Conservation (phyloP, 2,888 invertebrate species). For the Aphidoletes aphidimyza region DNA sequence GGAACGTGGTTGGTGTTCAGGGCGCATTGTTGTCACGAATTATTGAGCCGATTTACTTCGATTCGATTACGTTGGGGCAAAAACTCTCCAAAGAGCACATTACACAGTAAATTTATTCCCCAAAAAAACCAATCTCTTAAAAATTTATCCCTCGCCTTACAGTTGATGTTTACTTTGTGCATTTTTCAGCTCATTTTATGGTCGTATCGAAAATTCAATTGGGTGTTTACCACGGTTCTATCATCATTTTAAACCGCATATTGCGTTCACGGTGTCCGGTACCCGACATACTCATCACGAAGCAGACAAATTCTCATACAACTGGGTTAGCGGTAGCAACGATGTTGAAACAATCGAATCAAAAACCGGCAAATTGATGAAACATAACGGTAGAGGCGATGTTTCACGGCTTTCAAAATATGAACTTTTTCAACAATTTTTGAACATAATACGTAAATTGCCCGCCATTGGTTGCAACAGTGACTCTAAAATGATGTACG, state of each 20-base stretch:
- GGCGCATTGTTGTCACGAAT: slow-evolving; percentile 37
- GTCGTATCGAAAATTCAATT: slow-evolving; percentile 47
- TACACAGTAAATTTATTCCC: background rate
- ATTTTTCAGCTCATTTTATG: slow-evolving; percentile 49
- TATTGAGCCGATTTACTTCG: slow-evolving; percentile 30
- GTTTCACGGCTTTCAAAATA: slow-evolving; percentile 5
- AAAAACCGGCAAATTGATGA: background rate
- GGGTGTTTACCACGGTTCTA: slow-evolving; percentile 44
- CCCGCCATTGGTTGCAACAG: background rate
- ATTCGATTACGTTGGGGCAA: background rate
- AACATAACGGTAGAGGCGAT: background rate
- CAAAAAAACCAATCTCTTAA: background rate
- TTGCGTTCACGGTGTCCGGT: background rate
- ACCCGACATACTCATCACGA: background rate
- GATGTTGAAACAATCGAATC: slow-evolving; percentile 27
- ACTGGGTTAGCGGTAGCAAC: background rate
- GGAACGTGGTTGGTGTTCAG: slow-evolving; percentile 49
- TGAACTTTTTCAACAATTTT: background rate
- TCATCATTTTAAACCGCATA: slow-evolving; percentile 14
- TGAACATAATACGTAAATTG: background rate
- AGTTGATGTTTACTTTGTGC: background rate
- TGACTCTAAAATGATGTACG: background rate
- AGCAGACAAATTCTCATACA: background rate
- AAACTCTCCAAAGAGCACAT: background rate
- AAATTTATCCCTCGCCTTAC: background rate